Evolutionary conservation across 2,888 invertebrate genomes (phyloP).

Genomic region (Aphidius colemani): DNA sequence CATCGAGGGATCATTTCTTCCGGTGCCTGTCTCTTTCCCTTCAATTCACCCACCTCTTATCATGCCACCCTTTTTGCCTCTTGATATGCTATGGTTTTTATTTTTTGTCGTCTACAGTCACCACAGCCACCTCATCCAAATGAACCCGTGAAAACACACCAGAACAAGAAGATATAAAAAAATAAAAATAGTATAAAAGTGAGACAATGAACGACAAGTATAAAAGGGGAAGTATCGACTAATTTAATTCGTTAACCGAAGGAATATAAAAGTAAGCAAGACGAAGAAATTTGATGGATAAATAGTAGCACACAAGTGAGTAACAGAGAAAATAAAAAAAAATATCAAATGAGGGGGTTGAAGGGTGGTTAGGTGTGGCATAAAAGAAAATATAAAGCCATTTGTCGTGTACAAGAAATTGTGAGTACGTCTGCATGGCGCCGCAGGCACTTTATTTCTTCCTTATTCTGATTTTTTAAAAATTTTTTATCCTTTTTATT

Average conservation of each 20-base stretch:
- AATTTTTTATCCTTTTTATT: conserved; percentile 18
- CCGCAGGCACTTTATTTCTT: conserved; percentile 20
- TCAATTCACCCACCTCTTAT: neutral
- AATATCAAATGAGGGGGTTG: too few species aligned
- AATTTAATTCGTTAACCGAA: conserved; percentile 53
- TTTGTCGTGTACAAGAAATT: conserved; percentile 32
- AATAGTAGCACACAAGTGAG: too few species aligned
- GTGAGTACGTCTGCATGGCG: conserved; percentile 5
- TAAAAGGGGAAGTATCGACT: conserved; percentile 38
- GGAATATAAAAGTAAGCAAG: conserved; percentile 37
- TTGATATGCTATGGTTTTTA: too few species aligned
- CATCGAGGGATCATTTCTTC: conserved; percentile 55
- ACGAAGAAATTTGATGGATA: neutral
- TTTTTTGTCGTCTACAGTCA: conserved; percentile 36
- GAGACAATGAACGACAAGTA: conserved; percentile 21
- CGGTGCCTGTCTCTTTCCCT: conserved; percentile 8
- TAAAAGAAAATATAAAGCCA: conserved; percentile 35
- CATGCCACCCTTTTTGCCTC: conserved; percentile 27
- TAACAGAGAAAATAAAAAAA: too few species aligned
- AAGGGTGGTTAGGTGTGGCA: too few species aligned
- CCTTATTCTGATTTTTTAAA: conserved; percentile 19
- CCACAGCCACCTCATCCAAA: conserved; percentile 18
- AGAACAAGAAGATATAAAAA: neutral
- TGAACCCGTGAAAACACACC: neutral
- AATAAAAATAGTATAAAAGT: neutral